phyloP scores from a whole-genome alignment of 1,140 invertebrate species.

The Melitaea cinxia region DNA sequence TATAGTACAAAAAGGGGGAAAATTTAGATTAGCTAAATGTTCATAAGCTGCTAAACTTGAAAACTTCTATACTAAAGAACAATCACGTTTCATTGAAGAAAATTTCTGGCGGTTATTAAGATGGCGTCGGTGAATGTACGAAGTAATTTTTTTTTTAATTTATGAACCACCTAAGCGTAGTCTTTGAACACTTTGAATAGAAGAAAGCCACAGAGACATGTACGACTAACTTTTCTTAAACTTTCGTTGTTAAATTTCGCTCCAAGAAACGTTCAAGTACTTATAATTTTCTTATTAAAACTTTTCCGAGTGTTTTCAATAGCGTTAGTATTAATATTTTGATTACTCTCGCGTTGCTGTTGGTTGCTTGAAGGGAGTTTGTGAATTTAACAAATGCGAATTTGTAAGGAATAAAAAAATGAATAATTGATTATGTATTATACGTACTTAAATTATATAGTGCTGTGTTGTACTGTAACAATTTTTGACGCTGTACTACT shows the following conservation, averaged over 20 bases:
- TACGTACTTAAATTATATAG: no score
- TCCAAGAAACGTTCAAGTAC: constrained; percentile 16
- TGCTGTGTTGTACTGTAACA: no score
- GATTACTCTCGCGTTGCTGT: not conserved
- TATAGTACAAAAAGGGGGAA: not conserved
- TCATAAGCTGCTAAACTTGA: constrained; percentile 20
- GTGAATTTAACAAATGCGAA: not conserved
- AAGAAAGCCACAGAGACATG: constrained; percentile 3
- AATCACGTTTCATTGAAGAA: constrained; percentile 15
- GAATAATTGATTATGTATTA: not conserved
- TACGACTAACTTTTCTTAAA: constrained; percentile 7
- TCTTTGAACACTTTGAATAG: constrained; percentile 5
- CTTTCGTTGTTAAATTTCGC: constrained; percentile 20
- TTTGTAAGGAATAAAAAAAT: not conserved
- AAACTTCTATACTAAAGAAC: constrained; percentile 18
- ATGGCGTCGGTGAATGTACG: not conserved
- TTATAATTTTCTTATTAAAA: constrained; percentile 26
- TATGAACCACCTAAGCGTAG: constrained; percentile 2
- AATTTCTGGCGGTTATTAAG: not conserved
- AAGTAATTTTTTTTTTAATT: not conserved
- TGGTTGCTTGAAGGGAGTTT: not conserved
- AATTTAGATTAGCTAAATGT: constrained; percentile 10
- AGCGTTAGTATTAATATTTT: constrained; percentile 7
- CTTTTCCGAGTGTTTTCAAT: not conserved
- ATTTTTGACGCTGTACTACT: no score